Evolutionary conservation across 2,797 vertebrate species (phyloP), one percentile per base, ranked within the genome.

Genomic region (Sebastes iracundus): DNA sequence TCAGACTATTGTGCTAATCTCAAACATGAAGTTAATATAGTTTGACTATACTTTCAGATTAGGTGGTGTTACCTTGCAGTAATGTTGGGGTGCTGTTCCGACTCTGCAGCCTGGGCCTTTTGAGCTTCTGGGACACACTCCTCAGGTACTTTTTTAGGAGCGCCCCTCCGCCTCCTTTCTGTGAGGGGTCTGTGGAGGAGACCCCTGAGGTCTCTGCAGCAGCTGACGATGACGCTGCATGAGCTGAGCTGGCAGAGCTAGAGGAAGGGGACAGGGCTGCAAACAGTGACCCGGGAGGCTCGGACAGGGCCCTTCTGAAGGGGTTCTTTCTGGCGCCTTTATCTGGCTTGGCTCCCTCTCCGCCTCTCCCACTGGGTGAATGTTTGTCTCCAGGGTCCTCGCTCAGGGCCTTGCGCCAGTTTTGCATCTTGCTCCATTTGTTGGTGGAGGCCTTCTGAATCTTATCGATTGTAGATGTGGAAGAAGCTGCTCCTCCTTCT

Each of bases 301-400:
- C 96, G 0, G 97, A 98, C 56, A 96, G 91, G n/a, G 96, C 96
- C 55, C 97, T 95, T 23, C 95, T 96, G 89, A 98, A 98, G 0
- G 97, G 95, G 42, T 97, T 97, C 81, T 96, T 95, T 2, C 92
- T 94, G 14, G 81, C 1, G 0, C 55, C 33, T 75, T 94, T 82
- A 4, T 94, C 80, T 0, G 27, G 4, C 79, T 91, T 82, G 35
- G 93, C 53, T 81, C 91, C 89, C 22, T 95, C 94, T 8, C 93
- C 92, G 2, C 73, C 72, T 85, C 86, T 93, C 2, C 87, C 88
- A 4, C 53, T 28, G 6, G 85, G 7, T 10, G 91, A 33, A 2
- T 58, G 58, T 42, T 85, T 95, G 2, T 94, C 92, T 2, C 80
- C 90, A 0, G 72, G 0, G 4, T 96, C 95, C 75, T 96, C 96